Conservation (phyloP, 2,113 vertebrate species). For the Poecilia latipinna region DNA sequence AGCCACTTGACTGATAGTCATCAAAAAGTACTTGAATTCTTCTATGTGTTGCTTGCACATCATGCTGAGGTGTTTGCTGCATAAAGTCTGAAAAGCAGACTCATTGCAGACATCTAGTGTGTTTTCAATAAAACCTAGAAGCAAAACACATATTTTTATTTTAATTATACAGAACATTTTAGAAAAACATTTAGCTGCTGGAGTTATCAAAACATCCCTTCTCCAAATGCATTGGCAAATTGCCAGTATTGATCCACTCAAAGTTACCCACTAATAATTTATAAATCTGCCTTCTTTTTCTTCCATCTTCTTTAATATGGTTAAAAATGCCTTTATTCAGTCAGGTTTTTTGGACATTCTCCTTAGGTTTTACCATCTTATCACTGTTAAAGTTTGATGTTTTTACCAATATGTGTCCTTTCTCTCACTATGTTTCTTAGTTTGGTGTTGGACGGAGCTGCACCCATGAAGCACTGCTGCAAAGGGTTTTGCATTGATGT, state of each 20-base stretch:
- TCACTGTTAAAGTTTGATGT: not conserved
- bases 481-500: constrained; percentile 97
- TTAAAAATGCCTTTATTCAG: constrained; percentile 6
- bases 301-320: not conserved
- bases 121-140: not conserved
- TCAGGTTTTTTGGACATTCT: not conserved
- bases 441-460: constrained; percentile 80
- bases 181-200: too few relatives aligned
- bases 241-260: constrained; percentile 23
- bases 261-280: constrained; percentile 13
- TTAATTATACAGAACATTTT: not conserved
- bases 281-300: not conserved
- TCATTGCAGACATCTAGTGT: not conserved
- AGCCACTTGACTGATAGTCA: constrained; percentile 19
- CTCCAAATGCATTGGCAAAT: constrained; percentile 14
- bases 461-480: constrained; percentile 91
- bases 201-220: constrained; percentile 1
- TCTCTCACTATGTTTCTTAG: constrained; percentile 65
- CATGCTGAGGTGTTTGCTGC: constrained; percentile 1
- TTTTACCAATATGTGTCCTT: constrained; percentile 4
- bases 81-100: not conserved
- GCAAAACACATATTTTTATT: not conserved
- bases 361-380: not conserved
- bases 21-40: constrained; percentile 17
- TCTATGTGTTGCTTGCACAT: not conserved